Evolutionary conservation across 2,888 invertebrate genomes (phyloP), one percentile per base, ranked within the genome.

Genomic region (Eudasyphora cyanicolor): DNA sequence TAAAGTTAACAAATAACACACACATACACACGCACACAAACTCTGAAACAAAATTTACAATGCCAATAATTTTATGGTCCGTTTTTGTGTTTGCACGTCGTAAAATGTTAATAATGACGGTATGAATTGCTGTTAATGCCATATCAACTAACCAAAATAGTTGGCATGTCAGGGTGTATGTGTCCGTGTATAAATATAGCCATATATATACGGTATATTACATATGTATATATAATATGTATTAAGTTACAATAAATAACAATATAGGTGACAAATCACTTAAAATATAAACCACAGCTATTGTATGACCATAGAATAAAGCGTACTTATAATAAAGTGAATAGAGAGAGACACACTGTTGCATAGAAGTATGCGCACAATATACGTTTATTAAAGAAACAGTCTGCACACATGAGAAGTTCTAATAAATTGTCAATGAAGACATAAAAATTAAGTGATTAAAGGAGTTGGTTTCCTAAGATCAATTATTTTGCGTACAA

Each of bases 221-320:
- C 7, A 60, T 62, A 64, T 19, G 64, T 24, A 57, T 24, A 57
- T 24, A 51, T n/a, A n/a, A n/a, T n/a, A 38, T 42, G 42, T 67
- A 67, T 67, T 67, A 67, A 42, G 67, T 77, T 60, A 67, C 69
- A 42, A 70, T 77, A 77, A 77, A 77, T 77, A 70, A 70, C 70
- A 77, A 70, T 77, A 60, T 77, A 57, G 77, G 60, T 79, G 75
- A 79, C 79, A 79, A 79, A 79, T 75, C 70, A 75, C 75, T 79
- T 79, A 70, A 75, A 60, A 38, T n/a, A n/a, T 29, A 73, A 62
- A 60, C 67, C 67, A 67, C 67, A 67, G 35, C 19, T 38, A 67
- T n/a, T n/a, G n/a, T n/a, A n/a, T n/a, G n/a, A n/a, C n/a, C n/a
- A n/a, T n/a, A n/a, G n/a, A n/a, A n/a, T n/a, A n/a, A n/a, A n/a